phyloP scores from a whole-genome alignment of 2,797 vertebrate species.

The Synaphobranchus kaupii region DNA sequence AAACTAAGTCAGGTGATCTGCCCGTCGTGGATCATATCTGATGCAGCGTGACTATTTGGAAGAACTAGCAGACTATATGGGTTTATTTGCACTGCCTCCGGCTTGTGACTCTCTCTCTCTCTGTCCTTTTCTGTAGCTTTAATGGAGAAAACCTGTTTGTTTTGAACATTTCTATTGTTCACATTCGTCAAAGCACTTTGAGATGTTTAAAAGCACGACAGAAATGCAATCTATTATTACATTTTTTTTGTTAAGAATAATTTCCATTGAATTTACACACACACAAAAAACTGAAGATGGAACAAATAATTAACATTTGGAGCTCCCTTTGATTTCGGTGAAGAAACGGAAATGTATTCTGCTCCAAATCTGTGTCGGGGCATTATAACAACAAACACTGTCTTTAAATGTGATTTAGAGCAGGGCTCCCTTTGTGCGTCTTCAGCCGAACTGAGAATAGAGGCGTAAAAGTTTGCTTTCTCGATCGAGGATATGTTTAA shows the following conservation, averaged over 20 bases:
- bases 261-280: neutral
- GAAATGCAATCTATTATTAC: neutral
- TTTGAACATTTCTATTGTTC: neutral
- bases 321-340: neutral
- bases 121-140: neutral
- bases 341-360: neutral
- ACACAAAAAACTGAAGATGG: neutral
- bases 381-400: neutral
- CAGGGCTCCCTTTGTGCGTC: neutral
- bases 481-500: constrained; percentile 70
- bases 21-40: neutral
- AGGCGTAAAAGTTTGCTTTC: constrained; percentile 61
- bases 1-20: constrained; percentile 54
- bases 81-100: neutral
- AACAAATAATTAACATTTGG: neutral
- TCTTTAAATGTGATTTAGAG: neutral
- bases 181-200: neutral
- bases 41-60: constrained; percentile 13
- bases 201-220: neutral
- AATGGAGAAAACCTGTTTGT: neutral
- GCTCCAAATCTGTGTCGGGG: neutral
- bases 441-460: no score
- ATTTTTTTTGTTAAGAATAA: neutral
- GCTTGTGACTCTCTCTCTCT: neutral
- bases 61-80: neutral